A percentile compares a stretch with the other conserved stretches of the same genome.
Conservation (phyloP, 2,888 invertebrate genomes). For the Coremacera marginata region DNA sequence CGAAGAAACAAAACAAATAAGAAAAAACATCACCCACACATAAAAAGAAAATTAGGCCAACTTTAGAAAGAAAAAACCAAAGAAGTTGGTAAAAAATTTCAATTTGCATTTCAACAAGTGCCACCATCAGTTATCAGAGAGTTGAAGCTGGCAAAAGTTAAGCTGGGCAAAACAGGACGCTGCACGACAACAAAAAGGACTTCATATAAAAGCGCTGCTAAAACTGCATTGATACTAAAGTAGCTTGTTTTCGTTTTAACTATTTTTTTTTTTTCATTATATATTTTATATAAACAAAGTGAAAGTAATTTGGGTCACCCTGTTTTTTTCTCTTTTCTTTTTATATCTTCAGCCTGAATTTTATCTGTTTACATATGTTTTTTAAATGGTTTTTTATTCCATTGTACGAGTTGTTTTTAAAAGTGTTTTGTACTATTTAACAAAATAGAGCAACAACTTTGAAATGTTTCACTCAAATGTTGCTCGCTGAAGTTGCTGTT, state of each 20-base stretch:
- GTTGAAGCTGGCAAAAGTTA: background rate
- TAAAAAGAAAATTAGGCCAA: constrained; percentile 18
- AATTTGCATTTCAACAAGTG: background rate
- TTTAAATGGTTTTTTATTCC: background rate
- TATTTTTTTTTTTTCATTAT: background rate
- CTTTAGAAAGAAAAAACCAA: background rate
- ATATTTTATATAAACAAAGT: background rate
- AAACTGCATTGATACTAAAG: constrained; percentile 6
- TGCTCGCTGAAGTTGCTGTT: background rate
- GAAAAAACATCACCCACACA: background rate
- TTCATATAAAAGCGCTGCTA: background rate
- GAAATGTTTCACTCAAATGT: background rate
- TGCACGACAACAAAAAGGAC: background rate
- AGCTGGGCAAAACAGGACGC: background rate
- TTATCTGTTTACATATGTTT: constrained; percentile 16
- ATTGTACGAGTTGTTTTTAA: background rate
- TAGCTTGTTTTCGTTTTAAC: background rate
- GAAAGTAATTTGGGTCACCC: constrained; percentile 30
- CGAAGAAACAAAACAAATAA: background rate
- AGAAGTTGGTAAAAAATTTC: background rate
- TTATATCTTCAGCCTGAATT: background rate
- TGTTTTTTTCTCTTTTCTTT: background rate
- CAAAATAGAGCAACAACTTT: background rate
- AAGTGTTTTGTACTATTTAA: background rate
- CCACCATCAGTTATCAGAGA: background rate